Percentiles rank a stretch among this genome's conserved stretches.
Evolutionary conservation across 2,888 invertebrate species (phyloP).

Genomic region (Tachina grossa): DNA sequence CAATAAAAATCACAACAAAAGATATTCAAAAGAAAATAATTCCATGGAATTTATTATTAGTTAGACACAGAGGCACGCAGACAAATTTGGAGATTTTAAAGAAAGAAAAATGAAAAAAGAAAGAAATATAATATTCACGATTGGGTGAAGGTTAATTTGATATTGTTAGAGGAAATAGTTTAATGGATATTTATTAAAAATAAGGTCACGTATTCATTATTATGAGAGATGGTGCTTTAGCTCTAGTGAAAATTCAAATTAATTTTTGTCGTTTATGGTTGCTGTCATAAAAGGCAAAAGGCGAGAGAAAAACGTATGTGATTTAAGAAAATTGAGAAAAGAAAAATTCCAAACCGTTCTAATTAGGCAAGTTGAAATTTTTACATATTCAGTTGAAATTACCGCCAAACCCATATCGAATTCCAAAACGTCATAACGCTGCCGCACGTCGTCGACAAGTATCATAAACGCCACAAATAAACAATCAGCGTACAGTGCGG

Average conservation of each 20-base stretch:
- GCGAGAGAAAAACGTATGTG: not conserved
- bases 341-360: too few relatives aligned
- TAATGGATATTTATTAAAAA: not conserved
- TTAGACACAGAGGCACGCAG: not conserved
- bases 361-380: too few relatives aligned
- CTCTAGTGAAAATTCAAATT: not conserved
- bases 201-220: not conserved
- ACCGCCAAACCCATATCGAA: too few relatives aligned
- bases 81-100: slow-evolving; percentile 10
- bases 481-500: too few relatives aligned
- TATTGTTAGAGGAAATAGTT: not conserved
- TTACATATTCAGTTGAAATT: too few relatives aligned
- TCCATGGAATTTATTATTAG: slow-evolving; percentile 5
- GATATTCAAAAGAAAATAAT: slow-evolving; percentile 20
- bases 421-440: too few relatives aligned
- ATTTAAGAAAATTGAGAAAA: not conserved
- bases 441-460: too few relatives aligned
- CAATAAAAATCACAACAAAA: slow-evolving; percentile 9
- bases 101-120: not conserved
- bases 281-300: too few relatives aligned
- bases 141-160: slow-evolving; percentile 17
- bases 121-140: not conserved
- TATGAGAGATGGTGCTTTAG: not conserved
- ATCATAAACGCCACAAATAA: too few relatives aligned
- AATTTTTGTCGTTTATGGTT: not conserved